Conservation (phyloP, 2,888 invertebrate genomes). For the Eupithecia subumbrata region DNA sequence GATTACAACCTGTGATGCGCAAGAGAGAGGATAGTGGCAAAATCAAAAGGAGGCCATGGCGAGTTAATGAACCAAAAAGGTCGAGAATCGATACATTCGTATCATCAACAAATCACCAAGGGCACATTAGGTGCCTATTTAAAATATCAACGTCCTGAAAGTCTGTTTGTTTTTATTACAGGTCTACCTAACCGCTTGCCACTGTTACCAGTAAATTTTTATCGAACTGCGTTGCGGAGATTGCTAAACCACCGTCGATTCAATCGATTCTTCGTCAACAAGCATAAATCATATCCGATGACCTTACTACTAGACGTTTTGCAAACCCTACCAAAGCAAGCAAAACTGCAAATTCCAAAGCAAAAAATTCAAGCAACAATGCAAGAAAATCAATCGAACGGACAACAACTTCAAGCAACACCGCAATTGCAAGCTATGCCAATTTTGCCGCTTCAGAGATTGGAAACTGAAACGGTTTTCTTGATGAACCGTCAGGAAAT, state of each 20-base stretch:
- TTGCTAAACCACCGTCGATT: background rate
- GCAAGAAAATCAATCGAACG: background rate
- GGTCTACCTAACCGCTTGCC: background rate
- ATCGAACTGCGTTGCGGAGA: background rate
- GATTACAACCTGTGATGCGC: too few species aligned
- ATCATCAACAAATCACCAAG: too few species aligned
- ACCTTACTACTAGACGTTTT: background rate
- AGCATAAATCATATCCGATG: background rate
- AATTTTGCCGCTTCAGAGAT: background rate
- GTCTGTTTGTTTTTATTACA: background rate
- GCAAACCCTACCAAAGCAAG: background rate
- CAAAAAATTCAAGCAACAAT: background rate
- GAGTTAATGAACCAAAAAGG: background rate
- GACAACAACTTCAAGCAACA: background rate
- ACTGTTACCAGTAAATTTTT: background rate
- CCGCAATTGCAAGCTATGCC: background rate
- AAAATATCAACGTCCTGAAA: background rate
- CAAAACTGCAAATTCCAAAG: background rate
- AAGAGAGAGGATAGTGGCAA: too few species aligned
- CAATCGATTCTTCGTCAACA: background rate
- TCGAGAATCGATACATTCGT: too few species aligned
- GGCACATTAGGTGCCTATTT: background rate
- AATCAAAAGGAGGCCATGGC: too few species aligned
- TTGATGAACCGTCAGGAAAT: background rate
- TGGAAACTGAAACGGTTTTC: background rate